Base-by-base conservation (phyloP, 2,888 invertebrate genomes). In the Eupithecia exiguata region DNA sequence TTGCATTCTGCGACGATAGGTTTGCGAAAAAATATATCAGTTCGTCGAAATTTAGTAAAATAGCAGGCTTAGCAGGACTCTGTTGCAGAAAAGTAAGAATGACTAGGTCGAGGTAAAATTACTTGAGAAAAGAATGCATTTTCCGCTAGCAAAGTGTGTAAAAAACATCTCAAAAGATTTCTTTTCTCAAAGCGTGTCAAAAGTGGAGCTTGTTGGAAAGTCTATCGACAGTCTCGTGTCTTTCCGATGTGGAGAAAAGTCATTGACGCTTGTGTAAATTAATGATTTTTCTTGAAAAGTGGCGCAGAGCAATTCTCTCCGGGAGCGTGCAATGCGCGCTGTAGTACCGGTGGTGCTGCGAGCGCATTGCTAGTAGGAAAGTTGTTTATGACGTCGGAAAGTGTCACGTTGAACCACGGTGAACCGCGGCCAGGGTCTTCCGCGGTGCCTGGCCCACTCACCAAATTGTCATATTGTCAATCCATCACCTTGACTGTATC, bases 331-430 rank as follows among this genome's bases (percentile, higher is more conserved):
- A 88, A 88, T 87, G 89, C 84, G 84, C 85, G 84, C 85, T 83
- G 78, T 77, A 77, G 74, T 68, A 77, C 72, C 25, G 63, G 83
- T 83, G 84, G 84, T 77, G 86, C 82, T 86, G 83, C 84, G 82
- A 87, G 90, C 91, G 92, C 93, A 94, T 94, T 92, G 92, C 94
- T 92, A 90, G 89, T 93, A 94, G 93, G 94, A 94, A 94, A 94
- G 94, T 94, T 93, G 92, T 91, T 92, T 91, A 91, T 93, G 93
- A 93, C 92, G 92, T 92, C 88, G 88, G 88, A 91, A 95, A 95
- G 94, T 95, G 93, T 95, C 93, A 94, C 94, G 88, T 91, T 94
- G 94, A 94, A 94, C 94, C 89, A 93, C 85, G 89, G 89, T 94
- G 94, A 94, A 94, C 94, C 90, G 89, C 87, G 87, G 87, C 86